These are phyloP conservation scores for Lapara coniferarum DNA, from an alignment of 2,888 invertebrate species.

Conservation along the genomic window DNA sequence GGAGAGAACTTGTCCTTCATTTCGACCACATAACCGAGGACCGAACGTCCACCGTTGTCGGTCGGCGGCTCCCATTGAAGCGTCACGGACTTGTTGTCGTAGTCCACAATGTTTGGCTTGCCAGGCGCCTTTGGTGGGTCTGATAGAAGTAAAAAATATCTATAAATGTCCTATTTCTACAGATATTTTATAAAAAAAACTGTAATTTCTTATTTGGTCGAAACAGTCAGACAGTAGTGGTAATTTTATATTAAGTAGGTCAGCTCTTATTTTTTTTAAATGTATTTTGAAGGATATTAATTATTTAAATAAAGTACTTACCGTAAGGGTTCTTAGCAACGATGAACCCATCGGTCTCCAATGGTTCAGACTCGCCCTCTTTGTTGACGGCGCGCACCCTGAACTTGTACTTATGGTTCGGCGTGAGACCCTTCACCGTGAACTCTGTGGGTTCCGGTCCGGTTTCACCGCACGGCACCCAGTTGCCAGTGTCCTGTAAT, in stretches of 20 bases:
- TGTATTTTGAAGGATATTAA: neutral
- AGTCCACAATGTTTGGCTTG: constrained; percentile 95
- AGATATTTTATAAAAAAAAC: neutral
- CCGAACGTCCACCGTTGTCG: constrained; percentile 95
- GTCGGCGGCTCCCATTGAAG: constrained; percentile 95
- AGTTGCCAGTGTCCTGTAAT: constrained; percentile 91
- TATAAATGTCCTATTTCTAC: constrained; percentile 8
- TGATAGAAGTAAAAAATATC: constrained; percentile 47
- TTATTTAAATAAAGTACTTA: constrained; percentile 56
- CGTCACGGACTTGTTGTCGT: constrained; percentile 95
- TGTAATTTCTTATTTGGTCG: too few species aligned
- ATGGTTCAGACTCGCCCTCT: constrained; percentile 98
- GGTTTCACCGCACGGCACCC: constrained; percentile 97
- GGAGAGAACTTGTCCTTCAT: constrained; percentile 94
- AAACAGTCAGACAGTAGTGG: too few species aligned
- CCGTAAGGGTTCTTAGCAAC: constrained; percentile 98
- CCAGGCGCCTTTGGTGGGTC: constrained; percentile 95
- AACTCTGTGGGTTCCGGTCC: constrained; percentile 92
- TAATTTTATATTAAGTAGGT: too few species aligned
- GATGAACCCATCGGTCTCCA: constrained; percentile 94
- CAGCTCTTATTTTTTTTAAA: too few species aligned
- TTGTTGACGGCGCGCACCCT: constrained; percentile 98
- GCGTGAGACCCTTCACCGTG: constrained; percentile 94
- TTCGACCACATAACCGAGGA: constrained; percentile 94
- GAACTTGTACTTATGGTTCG: constrained; percentile 99